Percentiles rank a stretch among this genome's conserved stretches.
phyloP scores from a whole-genome alignment of 2,888 invertebrate genomes.

The Erebia epiphron region DNA sequence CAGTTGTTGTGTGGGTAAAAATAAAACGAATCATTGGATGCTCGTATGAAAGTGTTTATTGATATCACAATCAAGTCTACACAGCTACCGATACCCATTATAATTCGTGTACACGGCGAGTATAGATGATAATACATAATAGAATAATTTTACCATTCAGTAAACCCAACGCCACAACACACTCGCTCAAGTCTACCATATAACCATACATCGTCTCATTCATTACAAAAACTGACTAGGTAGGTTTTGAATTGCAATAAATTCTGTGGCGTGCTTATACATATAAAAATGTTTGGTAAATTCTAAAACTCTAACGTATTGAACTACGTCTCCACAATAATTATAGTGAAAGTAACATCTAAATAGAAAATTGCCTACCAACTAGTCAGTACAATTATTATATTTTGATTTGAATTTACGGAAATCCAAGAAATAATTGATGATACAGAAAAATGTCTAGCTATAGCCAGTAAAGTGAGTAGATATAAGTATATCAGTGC shows the following conservation, averaged over 20 bases:
- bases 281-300: constrained; percentile 49
- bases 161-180: constrained; percentile 48
- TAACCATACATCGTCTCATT: constrained; percentile 37
- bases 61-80: constrained; percentile 83
- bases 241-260: constrained; percentile 59
- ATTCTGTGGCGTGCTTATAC: constrained; percentile 64
- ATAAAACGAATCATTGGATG: constrained; percentile 67
- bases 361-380: constrained; percentile 56
- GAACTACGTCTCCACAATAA: constrained; percentile 51
- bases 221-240: constrained; percentile 41
- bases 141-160: constrained; percentile 57
- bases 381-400: constrained; percentile 54
- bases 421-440: constrained; percentile 9
- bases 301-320: constrained; percentile 46
- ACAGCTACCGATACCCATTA: constrained; percentile 76
- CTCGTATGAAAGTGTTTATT: constrained; percentile 84
- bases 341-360: constrained; percentile 50
- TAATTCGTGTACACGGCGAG: constrained; percentile 69
- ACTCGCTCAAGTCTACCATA: constrained; percentile 22
- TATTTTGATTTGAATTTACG: constrained; percentile 26
- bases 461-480: neutral
- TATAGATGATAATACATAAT: constrained; percentile 63
- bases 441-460: neutral
- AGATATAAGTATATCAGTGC: constrained; percentile 9
- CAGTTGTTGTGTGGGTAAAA: constrained; percentile 25